Base-by-base conservation (phyloP, 2,113 vertebrate genomes). In the Daubentonia madagascariensis region DNA sequence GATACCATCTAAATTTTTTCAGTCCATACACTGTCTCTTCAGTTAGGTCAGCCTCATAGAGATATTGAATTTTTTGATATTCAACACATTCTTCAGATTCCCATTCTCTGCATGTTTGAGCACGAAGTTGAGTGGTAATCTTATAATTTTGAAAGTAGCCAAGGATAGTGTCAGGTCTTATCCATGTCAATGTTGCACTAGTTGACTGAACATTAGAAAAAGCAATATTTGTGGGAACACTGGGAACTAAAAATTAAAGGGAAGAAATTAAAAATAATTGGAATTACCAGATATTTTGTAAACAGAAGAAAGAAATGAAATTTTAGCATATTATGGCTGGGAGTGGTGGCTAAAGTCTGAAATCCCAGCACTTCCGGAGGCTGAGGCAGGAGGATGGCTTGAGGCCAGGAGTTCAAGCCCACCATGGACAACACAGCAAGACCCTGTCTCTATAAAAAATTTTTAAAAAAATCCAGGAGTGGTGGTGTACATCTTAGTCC, bases 111-210 rank as follows among this genome's bases (percentile, higher is more conserved):
- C 99, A 99, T 50, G 96, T 96, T 67, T 97, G 81, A 68, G 99
- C 98, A 85, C 99, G 99, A 91, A 99, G 98, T 96, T 99, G 99
- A 83, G 98, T 98, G 67, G 98, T 98, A 95, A 99, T 98, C 96
- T 98, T 99, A 98, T 99, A 99, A 98, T 99, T 99, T 98, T 97
- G 99, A 93, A 99, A 99, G 97, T 99, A 98, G 87, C 99, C 99
- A 54, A 99, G 98, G 80, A 99, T 97, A 50, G 97, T 98, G 68
- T 98, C 98, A 0, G 99, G 99, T n/a, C 98, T 98, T 96, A 97
- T 98, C 99, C 99, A 99, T 9, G 98, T 98, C 80, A 99, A 98
- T 61, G 99, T 99, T 97, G 99, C 99, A 89, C 99, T 99, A 96
- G 99, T 99, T 59, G 99, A 98, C 59, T 99, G 99, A 89, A 99